Base-by-base conservation (phyloP, 2,888 invertebrate species). In the Tetramorium bicarinatum region DNA sequence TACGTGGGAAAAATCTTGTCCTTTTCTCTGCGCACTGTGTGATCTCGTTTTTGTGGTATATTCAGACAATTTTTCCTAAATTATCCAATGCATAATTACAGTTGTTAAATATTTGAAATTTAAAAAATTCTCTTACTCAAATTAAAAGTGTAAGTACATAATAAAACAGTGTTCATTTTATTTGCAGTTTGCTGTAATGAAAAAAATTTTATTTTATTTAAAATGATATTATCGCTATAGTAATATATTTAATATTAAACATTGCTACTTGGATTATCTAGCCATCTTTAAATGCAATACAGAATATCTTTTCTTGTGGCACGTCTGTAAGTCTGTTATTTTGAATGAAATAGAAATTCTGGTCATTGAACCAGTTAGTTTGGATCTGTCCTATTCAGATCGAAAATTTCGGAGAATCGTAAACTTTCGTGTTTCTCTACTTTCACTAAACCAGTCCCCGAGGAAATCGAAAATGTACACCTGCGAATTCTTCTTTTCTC, bases 361-460 rank as follows among this genome's bases (percentile, higher is more conserved):
- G 54, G 44, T 41, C 44, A 25, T 80, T 71, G 47, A 80, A 71
- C 44, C n/a, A n/a, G 21, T 56, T 54, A 44, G 11, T 56, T 54
- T 56, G 44, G 7, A 21, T 69, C 44, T 67, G 56, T 44, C 21
- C 21, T 15, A 69, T 69, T 59, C n/a, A 71, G 9, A 71, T 13
- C 47, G 11, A 47, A 79, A 59, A 80, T 49, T 72, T 6, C 38
- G 4, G 6, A 3, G 34, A 66, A 49, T 82, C 25, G n/a, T 64
- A 13, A 54, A 77, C 72, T 72, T 77, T 80, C 72, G 66, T 74
- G 47, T 67, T 77, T 82, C 74, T 76, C 49, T 44, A 77, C 85
- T 85, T 83, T 83, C 85, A 66, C 82, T 71, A 76, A 75, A 75
- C 83, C 77, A 47, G 80, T 80, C 56, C 1, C 2, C 25, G 54